Evolutionary conservation across 2,797 vertebrate species (phyloP).

Genomic region (Menidia menidia): DNA sequence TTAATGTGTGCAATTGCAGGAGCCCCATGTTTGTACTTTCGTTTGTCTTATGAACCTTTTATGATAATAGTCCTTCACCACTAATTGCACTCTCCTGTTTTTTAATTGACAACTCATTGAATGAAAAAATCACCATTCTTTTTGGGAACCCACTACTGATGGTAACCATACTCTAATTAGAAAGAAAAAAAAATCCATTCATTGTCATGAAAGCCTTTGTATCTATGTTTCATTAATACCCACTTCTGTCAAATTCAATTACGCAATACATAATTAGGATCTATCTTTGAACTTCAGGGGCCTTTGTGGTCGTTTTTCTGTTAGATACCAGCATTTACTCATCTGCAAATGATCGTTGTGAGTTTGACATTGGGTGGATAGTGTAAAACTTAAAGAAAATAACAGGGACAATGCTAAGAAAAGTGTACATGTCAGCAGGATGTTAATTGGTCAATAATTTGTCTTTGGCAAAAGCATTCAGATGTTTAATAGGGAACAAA

Average conservation of each 20-base stretch:
- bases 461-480: background rate
- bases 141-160: constrained; percentile 57
- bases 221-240: constrained; percentile 54
- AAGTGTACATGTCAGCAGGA: background rate
- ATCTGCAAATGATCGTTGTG: constrained; percentile 15
- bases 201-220: constrained; percentile 46
- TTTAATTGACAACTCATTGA: constrained; percentile 67
- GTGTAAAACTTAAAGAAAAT: background rate
- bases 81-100: constrained; percentile 59
- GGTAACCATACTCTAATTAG: constrained; percentile 65
- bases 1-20: constrained; percentile 1
- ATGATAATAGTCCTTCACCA: constrained; percentile 43
- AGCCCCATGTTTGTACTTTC: constrained; percentile 5
- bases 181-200: constrained; percentile 41
- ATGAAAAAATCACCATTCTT: constrained; percentile 60
- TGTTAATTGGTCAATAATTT: background rate
- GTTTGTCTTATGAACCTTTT: constrained; percentile 47
- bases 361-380: background rate
- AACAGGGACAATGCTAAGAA: background rate
- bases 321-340: constrained; percentile 25
- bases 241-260: constrained; percentile 62
- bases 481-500: background rate
- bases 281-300: constrained; percentile 38
- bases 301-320: constrained; percentile 14
- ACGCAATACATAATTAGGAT: constrained; percentile 49